Evolutionary conservation across 2,113 vertebrate genomes (phyloP).

Genomic region (Tetrax tetrax): DNA sequence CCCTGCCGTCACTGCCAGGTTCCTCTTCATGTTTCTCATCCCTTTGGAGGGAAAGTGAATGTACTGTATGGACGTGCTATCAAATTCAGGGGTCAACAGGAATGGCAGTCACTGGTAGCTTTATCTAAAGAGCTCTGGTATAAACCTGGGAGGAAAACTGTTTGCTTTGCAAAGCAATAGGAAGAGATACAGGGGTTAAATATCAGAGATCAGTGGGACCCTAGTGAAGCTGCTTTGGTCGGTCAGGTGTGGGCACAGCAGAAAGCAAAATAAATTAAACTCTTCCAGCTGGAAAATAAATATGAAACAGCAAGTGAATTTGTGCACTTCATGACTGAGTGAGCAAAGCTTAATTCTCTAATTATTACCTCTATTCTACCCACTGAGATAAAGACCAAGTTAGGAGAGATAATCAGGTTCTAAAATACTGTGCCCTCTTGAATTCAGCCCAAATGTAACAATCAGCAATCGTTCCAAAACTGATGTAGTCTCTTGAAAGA

Average conservation of each 20-base stretch:
- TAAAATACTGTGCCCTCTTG: conserved; percentile 56
- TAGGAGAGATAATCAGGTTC: conserved; percentile 69
- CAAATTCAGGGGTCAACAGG: not conserved
- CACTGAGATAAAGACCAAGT: conserved; percentile 74
- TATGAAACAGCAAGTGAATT: conserved; percentile 67
- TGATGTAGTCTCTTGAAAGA: not conserved
- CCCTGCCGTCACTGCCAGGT: not conserved
- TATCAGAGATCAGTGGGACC: not conserved
- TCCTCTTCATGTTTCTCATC: not conserved
- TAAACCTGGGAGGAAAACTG: not conserved
- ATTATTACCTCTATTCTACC: conserved; percentile 72
- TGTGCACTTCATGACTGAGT: conserved; percentile 63
- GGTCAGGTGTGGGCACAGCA: conserved; percentile 53
- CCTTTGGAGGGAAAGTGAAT: not conserved
- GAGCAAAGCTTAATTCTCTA: conserved; percentile 75
- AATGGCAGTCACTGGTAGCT: not conserved
- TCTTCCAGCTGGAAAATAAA: conserved; percentile 78
- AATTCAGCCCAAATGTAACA: conserved; percentile 56
- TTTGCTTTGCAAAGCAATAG: not conserved
- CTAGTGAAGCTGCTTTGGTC: conserved; percentile 34
- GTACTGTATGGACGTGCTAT: not conserved
- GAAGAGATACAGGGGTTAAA: conserved; percentile 37
- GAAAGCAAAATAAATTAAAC: conserved; percentile 76
- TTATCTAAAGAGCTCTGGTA: not conserved
- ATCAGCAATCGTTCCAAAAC: conserved; percentile 32